These are phyloP conservation scores for Xestia xanthographa DNA, from an alignment of 2,888 invertebrate genomes.

Conservation along the genomic window DNA sequence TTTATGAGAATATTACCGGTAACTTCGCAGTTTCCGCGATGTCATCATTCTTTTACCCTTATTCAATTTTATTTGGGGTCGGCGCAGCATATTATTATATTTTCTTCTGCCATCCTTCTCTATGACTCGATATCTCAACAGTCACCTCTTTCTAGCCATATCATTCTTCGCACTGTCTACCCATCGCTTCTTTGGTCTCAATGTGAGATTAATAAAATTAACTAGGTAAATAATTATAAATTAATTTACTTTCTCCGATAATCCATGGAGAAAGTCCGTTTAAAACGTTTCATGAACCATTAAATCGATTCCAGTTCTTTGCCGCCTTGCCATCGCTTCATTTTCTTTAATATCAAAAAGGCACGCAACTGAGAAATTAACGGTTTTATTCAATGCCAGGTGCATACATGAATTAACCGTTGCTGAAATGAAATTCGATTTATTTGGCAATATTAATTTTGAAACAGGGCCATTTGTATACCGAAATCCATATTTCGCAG, in stretches of 20 bases:
- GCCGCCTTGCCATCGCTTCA: conserved; percentile 8
- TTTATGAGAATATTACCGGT: conserved; percentile 32
- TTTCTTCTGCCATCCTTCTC: no score
- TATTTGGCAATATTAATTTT: not conserved
- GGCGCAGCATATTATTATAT: no score
- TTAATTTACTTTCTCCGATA: conserved; percentile 55
- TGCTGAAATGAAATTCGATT: not conserved
- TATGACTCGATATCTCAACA: no score
- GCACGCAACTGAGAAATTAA: conserved; percentile 43
- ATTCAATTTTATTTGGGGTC: no score
- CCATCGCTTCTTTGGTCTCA: no score
- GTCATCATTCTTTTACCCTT: no score
- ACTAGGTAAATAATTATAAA: conserved; percentile 50
- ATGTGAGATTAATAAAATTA: conserved; percentile 37
- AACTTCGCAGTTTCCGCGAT: conserved; percentile 30
- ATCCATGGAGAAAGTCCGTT: conserved; percentile 46
- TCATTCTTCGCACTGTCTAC: no score
- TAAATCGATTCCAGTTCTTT: conserved; percentile 25
- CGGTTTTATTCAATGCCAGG: not conserved
- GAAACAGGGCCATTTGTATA: not conserved
- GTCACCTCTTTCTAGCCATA: no score
- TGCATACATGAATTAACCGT: not conserved
- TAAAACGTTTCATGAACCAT: conserved; percentile 38
- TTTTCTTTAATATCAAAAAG: conserved; percentile 44
- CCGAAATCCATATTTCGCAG: not conserved